A percentile compares a stretch with the other conserved stretches of the same genome.
Evolutionary conservation across 1,140 invertebrate genomes (phyloP).

Genomic region (Schlechtendalia chinensis): DNA sequence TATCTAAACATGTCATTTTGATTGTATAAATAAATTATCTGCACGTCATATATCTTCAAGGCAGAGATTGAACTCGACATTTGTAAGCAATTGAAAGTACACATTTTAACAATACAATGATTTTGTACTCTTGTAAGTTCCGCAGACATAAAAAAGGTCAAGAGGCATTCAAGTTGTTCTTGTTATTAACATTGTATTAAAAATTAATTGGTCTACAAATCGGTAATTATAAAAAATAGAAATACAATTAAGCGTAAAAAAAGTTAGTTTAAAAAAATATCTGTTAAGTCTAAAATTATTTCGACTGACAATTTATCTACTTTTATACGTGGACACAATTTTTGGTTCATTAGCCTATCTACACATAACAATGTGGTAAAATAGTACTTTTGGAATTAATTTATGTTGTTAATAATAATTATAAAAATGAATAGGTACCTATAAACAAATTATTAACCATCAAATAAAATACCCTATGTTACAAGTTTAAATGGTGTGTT

Average conservation of each 20-base stretch:
- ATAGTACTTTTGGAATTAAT: conserved; percentile 18
- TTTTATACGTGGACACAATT: conserved; percentile 6
- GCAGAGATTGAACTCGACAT: conserved; percentile 8
- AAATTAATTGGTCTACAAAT: conserved; percentile 39
- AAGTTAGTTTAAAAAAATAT: conserved; percentile 45
- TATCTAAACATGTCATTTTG: conserved; percentile 21
- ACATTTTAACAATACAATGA: conserved; percentile 14
- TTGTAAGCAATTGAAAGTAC: conserved; percentile 18
- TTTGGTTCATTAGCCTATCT: conserved; percentile 37
- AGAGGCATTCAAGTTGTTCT: conserved; percentile 16
- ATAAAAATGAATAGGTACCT: conserved; percentile 26
- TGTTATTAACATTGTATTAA: conserved; percentile 15
- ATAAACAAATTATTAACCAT: conserved; percentile 24
- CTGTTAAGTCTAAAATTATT: conserved; percentile 30
- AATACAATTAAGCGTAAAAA: conserved; percentile 48
- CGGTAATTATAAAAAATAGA: conserved; percentile 44
- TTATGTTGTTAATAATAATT: conserved; percentile 27
- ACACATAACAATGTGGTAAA: conserved; percentile 25
- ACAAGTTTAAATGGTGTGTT: conserved; percentile 2
- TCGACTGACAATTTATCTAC: conserved; percentile 17
- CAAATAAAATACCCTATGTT: conserved; percentile 26
- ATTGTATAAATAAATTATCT: conserved; percentile 29
- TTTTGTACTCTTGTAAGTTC: conserved; percentile 28
- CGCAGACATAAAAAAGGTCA: conserved; percentile 10
- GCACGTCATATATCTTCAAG: not conserved